These are phyloP conservation scores for Sympetrum striolatum DNA, from an alignment of 2,888 invertebrate species.

Conservation along the genomic window DNA sequence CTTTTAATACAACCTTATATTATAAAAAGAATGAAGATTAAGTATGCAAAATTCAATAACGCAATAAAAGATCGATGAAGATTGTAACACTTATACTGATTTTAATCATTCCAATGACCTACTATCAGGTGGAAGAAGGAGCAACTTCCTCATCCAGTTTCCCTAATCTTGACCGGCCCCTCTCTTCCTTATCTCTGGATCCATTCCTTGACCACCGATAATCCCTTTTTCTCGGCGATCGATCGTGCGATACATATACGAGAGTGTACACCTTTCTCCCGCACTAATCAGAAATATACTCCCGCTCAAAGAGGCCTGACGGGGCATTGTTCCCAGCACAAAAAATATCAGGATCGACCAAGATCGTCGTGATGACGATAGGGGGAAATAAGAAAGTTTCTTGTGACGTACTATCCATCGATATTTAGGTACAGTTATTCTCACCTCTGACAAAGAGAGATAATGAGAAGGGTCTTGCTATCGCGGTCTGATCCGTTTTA, in stretches of 20 bases:
- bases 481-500: conserved; percentile 20
- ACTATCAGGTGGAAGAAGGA: too few species aligned
- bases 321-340: not conserved
- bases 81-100: too few species aligned
- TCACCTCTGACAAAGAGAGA: not conserved
- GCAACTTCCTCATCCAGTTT: too few species aligned
- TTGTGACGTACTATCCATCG: not conserved
- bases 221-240: not conserved
- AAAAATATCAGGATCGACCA: not conserved
- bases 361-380: not conserved
- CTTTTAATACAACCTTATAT: too few species aligned
- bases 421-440: not conserved
- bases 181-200: not conserved
- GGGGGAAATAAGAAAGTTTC: not conserved
- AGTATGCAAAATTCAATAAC: too few species aligned
- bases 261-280: not conserved
- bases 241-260: not conserved
- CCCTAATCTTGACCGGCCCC: not conserved
- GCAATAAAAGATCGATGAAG: too few species aligned
- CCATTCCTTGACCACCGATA: not conserved
- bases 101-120: too few species aligned
- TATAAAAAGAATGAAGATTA: too few species aligned
- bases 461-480: not conserved
- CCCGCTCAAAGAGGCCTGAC: not conserved
- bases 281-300: not conserved